Conservation (phyloP, 1,140 invertebrate species). For the Bombyx mandarina region DNA sequence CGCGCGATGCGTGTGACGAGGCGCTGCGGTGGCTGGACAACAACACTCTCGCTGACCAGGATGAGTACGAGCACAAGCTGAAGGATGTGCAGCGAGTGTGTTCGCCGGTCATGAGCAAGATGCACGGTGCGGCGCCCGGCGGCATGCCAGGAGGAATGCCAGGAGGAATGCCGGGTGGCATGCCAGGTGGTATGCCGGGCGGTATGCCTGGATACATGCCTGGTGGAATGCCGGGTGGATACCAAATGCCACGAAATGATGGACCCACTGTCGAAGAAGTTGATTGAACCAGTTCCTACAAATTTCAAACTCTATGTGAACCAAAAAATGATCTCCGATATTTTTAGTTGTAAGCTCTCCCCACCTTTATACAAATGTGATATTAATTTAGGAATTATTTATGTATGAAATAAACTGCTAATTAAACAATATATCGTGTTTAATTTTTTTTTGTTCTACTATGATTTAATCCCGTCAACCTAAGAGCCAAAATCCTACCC, state of each 20-base stretch:
- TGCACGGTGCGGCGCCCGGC: slow-evolving; percentile 73
- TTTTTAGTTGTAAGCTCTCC: too few species aligned
- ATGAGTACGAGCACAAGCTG: slow-evolving; percentile 84
- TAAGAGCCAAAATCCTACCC: too few species aligned
- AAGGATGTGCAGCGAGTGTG: slow-evolving; percentile 81
- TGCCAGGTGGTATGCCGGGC: too few species aligned
- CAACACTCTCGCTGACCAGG: slow-evolving; percentile 82
- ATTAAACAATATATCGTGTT: too few species aligned
- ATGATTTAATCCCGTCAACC: too few species aligned
- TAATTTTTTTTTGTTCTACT: too few species aligned
- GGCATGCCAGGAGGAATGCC: slow-evolving; percentile 61
- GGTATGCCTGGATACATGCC: too few species aligned
- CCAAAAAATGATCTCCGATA: too few species aligned
- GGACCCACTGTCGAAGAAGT: slow-evolving; percentile 81
- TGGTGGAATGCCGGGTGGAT: slow-evolving; percentile 4
- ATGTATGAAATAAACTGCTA: too few species aligned
- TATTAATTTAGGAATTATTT: too few species aligned
- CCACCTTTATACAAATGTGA: too few species aligned
- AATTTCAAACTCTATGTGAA: too few species aligned
- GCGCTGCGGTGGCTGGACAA: slow-evolving; percentile 74
- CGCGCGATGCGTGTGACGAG: slow-evolving; percentile 71
- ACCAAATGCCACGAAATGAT: slow-evolving; percentile 23
- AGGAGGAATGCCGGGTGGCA: slow-evolving; percentile 41
- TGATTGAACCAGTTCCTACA: slow-evolving; percentile 44
- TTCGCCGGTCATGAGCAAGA: slow-evolving; percentile 81